These are phyloP conservation scores for Calidris pygmaea DNA, from an alignment of 2,113 vertebrate species.

Conservation along the genomic window DNA sequence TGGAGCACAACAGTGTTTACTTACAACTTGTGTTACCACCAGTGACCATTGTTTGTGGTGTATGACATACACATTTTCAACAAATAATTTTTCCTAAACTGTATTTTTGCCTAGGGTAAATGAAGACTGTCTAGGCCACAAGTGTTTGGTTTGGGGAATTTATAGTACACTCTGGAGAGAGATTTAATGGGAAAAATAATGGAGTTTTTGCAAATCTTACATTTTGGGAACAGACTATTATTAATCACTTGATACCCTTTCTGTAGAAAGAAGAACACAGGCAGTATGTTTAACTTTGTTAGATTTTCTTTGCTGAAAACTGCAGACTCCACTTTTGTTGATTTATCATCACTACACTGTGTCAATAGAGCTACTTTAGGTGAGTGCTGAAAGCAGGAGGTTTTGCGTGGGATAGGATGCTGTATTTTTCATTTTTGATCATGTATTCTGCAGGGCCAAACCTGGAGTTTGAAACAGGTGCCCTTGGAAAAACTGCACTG, in stretches of 20 bases:
- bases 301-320: background rate
- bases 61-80: background rate
- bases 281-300: background rate
- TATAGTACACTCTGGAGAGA: background rate
- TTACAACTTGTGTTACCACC: background rate
- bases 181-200: background rate
- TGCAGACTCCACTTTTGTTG: background rate
- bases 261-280: background rate
- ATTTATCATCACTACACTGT: background rate
- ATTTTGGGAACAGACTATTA: background rate
- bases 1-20: background rate
- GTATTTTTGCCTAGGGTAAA: background rate
- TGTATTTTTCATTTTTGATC: constrained; percentile 26
- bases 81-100: background rate
- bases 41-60: background rate
- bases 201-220: background rate
- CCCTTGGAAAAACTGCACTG: constrained; percentile 4
- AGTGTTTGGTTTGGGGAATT: background rate
- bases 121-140: background rate
- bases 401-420: background rate
- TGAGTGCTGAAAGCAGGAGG: background rate
- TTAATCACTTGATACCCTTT: background rate
- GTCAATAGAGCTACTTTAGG: background rate
- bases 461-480: background rate
- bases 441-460: background rate